Percentiles rank a stretch among this genome's conserved stretches.
These are phyloP conservation scores for Drosophila flavopinicola DNA, from an alignment of 2,888 invertebrate genomes.

Conservation along the genomic window DNA sequence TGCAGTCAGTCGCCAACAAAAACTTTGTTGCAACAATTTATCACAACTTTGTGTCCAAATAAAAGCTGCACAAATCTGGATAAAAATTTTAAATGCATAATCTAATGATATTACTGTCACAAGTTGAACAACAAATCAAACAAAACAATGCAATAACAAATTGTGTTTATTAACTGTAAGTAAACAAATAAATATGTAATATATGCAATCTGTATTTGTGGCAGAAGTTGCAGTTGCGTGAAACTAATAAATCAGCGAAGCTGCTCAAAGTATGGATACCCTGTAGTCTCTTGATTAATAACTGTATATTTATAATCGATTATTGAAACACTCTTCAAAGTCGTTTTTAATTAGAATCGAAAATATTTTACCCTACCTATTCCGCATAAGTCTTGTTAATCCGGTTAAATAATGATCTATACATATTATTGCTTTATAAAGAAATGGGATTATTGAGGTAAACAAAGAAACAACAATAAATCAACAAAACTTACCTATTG, in stretches of 20 bases:
- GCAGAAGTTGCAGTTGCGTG: background rate
- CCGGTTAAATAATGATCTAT: too few relatives aligned
- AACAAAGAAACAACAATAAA: too few relatives aligned
- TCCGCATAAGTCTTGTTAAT: too few relatives aligned
- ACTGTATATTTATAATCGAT: too few relatives aligned
- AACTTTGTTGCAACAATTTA: conserved; percentile 50
- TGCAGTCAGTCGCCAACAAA: conserved; percentile 42
- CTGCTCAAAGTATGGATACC: too few relatives aligned
- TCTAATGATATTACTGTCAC: background rate
- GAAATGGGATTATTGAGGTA: too few relatives aligned
- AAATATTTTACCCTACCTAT: too few relatives aligned
- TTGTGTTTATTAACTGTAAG: background rate
- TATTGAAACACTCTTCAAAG: too few relatives aligned
- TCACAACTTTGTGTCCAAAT: conserved; percentile 50
- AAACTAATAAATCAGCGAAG: too few relatives aligned
- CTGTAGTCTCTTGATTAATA: too few relatives aligned
- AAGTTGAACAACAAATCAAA: conserved; percentile 8
- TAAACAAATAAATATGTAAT: background rate
- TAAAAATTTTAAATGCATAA: conserved; percentile 7
- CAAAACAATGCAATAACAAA: background rate
- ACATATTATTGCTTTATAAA: too few relatives aligned
- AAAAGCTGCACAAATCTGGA: conserved; percentile 26
- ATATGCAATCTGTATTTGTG: background rate
- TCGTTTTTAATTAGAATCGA: too few relatives aligned
- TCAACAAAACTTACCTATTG: conserved; percentile 3